Evolutionary conservation across 2,888 invertebrate species (phyloP), one percentile per base, ranked within the genome.

Genomic region (Yponomeuta sedellus): DNA sequence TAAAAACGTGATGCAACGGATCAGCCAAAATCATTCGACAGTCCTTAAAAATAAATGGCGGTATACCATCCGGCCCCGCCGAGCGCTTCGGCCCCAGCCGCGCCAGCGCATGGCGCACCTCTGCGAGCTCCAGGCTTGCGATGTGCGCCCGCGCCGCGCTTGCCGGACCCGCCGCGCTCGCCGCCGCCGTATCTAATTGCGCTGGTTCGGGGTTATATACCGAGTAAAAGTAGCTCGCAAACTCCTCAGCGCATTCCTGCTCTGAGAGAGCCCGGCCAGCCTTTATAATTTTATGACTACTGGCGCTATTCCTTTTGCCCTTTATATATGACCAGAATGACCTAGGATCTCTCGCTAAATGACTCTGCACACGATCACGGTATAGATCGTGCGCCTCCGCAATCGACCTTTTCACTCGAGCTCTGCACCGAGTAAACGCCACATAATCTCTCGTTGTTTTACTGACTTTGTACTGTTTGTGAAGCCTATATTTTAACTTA

Each of bases 21-120:
- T 39, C 63, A 0, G 56, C 61, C 3, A 69, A n/a, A 67, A 20
- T 67, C 67, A 64, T 12, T 5, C 62, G 40, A 25, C 69, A 67
- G n/a, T 69, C 67, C n/a, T 66, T 69, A n/a, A 66, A 22, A 10
- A 69, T 22, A 52, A 52, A 69, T 2, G 69, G 61, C 0, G 68
- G 69, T 5, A 69, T 69, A 11, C 66, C 67, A 40, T 69, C 67
- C 4, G 67, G 69, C 3, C 67, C 69, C 25, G 16, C 22, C 4
- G 68, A 67, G 10, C 57, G 66, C 64, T 68, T 68, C 5, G 67
- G 63, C n/a, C 25, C 56, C 5, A 67, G 61, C 8, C 61, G 44
- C 5, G 16, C 40, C 8, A 68, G 65, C 4, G 68, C 68, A 1
- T 2, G 40, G 1, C n/a, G 40, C 40, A 68, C 67, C 19, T 67